These are phyloP conservation scores for Calcarius lapponicus DNA, from an alignment of 2,797 vertebrate genomes.

Conservation along the genomic window DNA sequence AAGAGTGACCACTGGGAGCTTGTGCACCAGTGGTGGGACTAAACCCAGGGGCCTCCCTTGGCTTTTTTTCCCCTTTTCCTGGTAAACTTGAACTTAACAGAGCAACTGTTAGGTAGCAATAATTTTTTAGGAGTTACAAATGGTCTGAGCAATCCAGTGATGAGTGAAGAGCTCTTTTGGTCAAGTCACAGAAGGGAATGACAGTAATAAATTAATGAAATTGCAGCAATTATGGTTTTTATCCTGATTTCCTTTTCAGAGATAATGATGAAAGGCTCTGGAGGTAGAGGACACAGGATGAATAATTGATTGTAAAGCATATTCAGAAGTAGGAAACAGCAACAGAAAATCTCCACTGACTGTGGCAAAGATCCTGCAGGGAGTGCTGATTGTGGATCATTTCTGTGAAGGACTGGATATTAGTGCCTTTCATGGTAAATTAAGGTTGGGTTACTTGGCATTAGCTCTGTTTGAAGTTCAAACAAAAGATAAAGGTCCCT, in stretches of 20 bases:
- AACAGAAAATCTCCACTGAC: neutral
- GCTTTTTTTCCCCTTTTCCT: neutral
- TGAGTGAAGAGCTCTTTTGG: neutral
- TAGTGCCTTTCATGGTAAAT: constrained; percentile 42
- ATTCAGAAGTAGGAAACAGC: neutral
- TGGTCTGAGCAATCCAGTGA: neutral
- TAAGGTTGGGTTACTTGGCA: constrained; percentile 34
- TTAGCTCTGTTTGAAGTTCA: constrained; percentile 45
- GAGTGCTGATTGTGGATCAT: constrained; percentile 1
- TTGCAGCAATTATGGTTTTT: neutral
- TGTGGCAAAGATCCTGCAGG: constrained; percentile 1
- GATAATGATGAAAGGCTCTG: neutral
- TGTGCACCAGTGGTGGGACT: neutral
- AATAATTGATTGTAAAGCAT: neutral
- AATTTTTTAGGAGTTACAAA: neutral
- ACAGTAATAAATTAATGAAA: neutral
- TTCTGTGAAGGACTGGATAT: constrained; percentile 28
- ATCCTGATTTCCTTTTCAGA: neutral
- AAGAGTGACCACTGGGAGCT: neutral
- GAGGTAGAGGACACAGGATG: neutral
- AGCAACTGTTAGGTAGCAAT: neutral
- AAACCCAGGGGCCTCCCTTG: accelerated
- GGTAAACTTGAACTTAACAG: neutral
- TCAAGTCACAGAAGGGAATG: neutral
- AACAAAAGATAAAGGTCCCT: constrained; percentile 44